Percentiles rank a stretch among this genome's conserved stretches.
These are phyloP conservation scores for Poecile atricapillus DNA, from an alignment of 2,113 vertebrate species.

Conservation along the genomic window DNA sequence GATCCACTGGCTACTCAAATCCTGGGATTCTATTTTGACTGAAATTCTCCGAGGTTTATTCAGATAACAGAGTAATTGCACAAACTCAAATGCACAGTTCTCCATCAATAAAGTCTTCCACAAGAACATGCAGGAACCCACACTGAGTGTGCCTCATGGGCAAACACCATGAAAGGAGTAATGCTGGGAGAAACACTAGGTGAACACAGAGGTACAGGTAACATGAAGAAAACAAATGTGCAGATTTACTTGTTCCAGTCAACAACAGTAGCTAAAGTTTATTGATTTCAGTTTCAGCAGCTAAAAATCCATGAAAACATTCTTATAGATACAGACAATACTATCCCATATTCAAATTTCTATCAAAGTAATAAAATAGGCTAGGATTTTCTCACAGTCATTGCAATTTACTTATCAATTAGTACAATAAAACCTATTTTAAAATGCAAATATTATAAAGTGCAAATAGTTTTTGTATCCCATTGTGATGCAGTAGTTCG, in stretches of 20 bases:
- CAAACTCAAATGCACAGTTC: background rate
- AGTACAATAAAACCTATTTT: slow-evolving; percentile 26
- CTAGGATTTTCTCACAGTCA: slow-evolving; percentile 25
- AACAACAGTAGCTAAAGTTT: slow-evolving; percentile 47
- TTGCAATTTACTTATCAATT: background rate
- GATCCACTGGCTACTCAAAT: background rate
- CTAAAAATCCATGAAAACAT: slow-evolving; percentile 59
- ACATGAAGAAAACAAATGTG: slow-evolving; percentile 16
- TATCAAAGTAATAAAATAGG: slow-evolving; percentile 3
- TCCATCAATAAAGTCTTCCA: background rate
- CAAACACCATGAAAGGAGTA: background rate
- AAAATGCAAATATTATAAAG: background rate
- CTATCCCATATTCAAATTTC: slow-evolving; percentile 24
- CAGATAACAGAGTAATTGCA: background rate
- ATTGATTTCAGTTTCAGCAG: slow-evolving; percentile 53
- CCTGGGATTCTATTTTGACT: background rate
- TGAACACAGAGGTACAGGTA: background rate
- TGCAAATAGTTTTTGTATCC: background rate
- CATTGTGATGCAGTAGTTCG: background rate
- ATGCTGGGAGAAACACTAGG: background rate
- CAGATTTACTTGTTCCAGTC: slow-evolving; percentile 42
- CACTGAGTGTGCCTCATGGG: background rate
- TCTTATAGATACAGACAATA: slow-evolving; percentile 48
- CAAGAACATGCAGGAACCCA: background rate
- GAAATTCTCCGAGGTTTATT: background rate